Base-by-base conservation (phyloP, 1,140 invertebrate species). In the Pogonus chalceus region DNA sequence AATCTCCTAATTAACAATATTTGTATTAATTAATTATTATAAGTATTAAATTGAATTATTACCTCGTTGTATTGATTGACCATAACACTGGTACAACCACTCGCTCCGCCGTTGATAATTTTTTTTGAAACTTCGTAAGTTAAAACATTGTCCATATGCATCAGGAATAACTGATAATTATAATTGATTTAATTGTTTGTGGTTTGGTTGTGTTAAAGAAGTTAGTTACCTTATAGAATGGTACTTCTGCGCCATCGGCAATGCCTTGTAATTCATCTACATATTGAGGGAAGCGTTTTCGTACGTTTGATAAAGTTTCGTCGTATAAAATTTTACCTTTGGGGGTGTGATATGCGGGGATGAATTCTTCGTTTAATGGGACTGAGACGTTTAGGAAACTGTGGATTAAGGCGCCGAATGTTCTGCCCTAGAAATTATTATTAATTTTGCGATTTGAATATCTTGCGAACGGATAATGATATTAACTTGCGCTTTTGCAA, bases 91-190 rank as follows among this genome's bases (percentile, higher is more conserved):
- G 87, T 84, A 69, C 90, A 92, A 20, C 89, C 90, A 3, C 82
- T 79, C 1, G 84, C 80, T 56, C 81, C 75, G 37, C 76, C 73
- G 35, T 77, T 79, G 24, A 62, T 65, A 35, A 64, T 65, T 22
- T 71, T 69, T 49, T 74, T 74, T 43, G 74, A 73, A 20, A 76
- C 69, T 0, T 79, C 76, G 53, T 78, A 80, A 1, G 82, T 78
- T 26, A 87, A 70, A 24, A 90, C 84, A 58, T 88, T 82, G 60
- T 91, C 88, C 76, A 91, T 76, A 66, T 91, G 87, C 57, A 91
- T 75, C 0, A 92, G 71, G 66, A 92, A 90, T 23, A 92, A 65
- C 88, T 92, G 70, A 18, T 68, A 73, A 55, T 58, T 67, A 59
- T 56, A 56, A 53, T 7, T 14, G 26, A n/a, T n/a, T n/a, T n/a